These are phyloP conservation scores for Picathartes gymnocephalus DNA, from an alignment of 2,113 vertebrate genomes.

Conservation along the genomic window DNA sequence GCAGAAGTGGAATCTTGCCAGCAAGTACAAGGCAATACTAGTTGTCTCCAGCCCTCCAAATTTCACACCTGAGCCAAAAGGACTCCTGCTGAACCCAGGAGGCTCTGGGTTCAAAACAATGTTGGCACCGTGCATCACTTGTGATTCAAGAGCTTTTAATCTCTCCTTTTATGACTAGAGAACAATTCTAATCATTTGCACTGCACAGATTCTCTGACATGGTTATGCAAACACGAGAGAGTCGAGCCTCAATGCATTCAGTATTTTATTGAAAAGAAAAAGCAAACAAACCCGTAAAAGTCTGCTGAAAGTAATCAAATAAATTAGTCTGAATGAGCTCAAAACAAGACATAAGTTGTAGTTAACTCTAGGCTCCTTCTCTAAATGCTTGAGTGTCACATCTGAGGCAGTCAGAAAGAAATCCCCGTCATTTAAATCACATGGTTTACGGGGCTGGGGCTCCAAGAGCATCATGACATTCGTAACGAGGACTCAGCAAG, in stretches of 20 bases:
- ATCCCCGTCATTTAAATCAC: background rate
- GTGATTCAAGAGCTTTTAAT: background rate
- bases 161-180: background rate
- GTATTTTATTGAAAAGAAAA: background rate
- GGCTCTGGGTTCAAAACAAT: background rate
- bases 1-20: background rate
- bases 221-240: background rate
- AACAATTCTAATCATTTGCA: background rate
- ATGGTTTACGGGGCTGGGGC: background rate
- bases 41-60: background rate
- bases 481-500: background rate
- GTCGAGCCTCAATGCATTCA: background rate
- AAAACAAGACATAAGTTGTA: background rate
- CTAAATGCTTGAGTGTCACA: background rate
- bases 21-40: background rate
- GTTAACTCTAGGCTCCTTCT: background rate
- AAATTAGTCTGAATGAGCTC: background rate
- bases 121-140: rapidly evolving
- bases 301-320: background rate
- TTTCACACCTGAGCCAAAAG: background rate
- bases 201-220: background rate
- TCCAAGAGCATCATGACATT: background rate
- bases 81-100: background rate
- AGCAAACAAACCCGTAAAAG: background rate
- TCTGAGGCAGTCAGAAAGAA: background rate